phyloP scores from a whole-genome alignment of 2,113 vertebrate genomes.

The Gobius niger region DNA sequence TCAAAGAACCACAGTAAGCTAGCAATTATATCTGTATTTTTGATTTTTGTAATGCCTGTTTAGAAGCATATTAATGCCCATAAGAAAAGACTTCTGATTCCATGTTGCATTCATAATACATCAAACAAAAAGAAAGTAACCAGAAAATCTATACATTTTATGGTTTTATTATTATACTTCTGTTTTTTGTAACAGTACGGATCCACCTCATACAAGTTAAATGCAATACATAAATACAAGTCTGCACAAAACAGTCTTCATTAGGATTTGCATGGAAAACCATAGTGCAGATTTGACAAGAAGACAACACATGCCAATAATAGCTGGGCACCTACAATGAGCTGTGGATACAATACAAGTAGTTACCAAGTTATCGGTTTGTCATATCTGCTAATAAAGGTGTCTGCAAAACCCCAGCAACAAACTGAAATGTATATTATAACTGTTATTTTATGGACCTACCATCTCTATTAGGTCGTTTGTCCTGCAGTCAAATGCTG shows the following conservation, averaged over 20 bases:
- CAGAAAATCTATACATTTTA: too few relatives aligned
- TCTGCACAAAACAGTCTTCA: constrained; percentile 14
- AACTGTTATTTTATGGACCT: neutral
- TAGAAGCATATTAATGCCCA: too few relatives aligned
- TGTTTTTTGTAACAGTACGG: too few relatives aligned
- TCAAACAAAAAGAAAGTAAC: too few relatives aligned
- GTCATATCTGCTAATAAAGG: neutral
- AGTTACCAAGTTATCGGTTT: neutral
- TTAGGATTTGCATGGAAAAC: constrained; percentile 47
- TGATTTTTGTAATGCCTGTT: too few relatives aligned
- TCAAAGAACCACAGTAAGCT: too few relatives aligned
- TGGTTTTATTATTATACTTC: too few relatives aligned
- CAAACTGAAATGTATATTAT: neutral
- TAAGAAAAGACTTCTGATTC: too few relatives aligned
- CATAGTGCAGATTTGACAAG: constrained; percentile 8
- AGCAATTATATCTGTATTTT: too few relatives aligned
- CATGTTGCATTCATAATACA: too few relatives aligned
- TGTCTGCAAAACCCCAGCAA: neutral
- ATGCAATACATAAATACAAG: neutral
- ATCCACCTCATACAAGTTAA: too few relatives aligned
- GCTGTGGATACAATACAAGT: neutral
- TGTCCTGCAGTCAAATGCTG: neutral
- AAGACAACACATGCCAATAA: neutral
- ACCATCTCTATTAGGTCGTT: neutral
- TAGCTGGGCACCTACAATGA: neutral